Conservation (phyloP, 1,140 invertebrate genomes). For the Odontomachus brunneus region DNA sequence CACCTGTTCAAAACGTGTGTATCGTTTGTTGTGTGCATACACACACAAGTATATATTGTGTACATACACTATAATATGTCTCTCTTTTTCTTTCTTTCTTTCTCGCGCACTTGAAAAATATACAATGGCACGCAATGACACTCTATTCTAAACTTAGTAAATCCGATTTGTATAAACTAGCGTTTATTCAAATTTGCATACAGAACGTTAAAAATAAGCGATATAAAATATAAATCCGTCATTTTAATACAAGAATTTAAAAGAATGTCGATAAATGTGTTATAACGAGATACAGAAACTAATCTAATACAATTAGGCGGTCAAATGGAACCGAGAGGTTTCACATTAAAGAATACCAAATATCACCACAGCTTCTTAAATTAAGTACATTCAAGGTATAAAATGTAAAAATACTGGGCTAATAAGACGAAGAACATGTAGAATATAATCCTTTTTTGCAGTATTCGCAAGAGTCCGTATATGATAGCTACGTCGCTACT, state of each 20-base stretch:
- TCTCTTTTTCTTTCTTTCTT: slow-evolving; percentile 45
- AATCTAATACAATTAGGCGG: slow-evolving; percentile 72
- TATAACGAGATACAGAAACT: slow-evolving; percentile 66
- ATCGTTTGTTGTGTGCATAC: slow-evolving; percentile 6
- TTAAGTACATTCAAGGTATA: slow-evolving; percentile 85
- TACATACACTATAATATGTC: too few species aligned
- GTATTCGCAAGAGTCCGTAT: slow-evolving; percentile 68
- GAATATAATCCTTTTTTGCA: slow-evolving; percentile 73
- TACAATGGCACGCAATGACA: slow-evolving; percentile 71
- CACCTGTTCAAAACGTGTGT: slow-evolving; percentile 63
- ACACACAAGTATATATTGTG: too few species aligned
- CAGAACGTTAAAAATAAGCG: slow-evolving; percentile 81
- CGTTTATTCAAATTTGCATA: slow-evolving; percentile 82
- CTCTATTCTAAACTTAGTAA: slow-evolving; percentile 64
- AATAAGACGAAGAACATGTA: slow-evolving; percentile 79
- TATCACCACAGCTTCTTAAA: slow-evolving; percentile 82
- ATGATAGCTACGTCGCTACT: slow-evolving; percentile 74
- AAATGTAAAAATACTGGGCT: slow-evolving; percentile 85
- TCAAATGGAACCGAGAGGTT: slow-evolving; percentile 68
- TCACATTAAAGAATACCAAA: slow-evolving; percentile 76
- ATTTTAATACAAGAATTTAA: slow-evolving; percentile 65
- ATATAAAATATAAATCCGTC: slow-evolving; percentile 78
- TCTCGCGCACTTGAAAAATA: slow-evolving; percentile 56
- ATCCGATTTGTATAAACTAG: slow-evolving; percentile 80
- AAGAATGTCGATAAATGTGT: slow-evolving; percentile 50